Base-by-base conservation (phyloP, 2,888 invertebrate species). In the Polyommatus icarus region DNA sequence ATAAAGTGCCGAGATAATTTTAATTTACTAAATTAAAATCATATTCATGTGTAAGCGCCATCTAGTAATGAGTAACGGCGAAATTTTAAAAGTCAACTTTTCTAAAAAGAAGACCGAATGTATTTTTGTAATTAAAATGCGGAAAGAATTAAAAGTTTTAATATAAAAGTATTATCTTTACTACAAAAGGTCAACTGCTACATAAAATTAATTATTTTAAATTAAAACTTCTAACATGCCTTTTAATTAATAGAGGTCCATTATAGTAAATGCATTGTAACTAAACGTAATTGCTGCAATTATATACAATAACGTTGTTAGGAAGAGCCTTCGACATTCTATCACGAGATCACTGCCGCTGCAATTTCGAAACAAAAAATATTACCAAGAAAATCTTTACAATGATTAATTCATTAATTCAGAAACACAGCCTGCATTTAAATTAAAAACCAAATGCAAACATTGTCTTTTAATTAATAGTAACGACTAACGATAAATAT, bases 251-350 rank as follows among this genome's bases (percentile, higher is more conserved):
- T 46, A 59, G 57, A 36, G 36, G 20, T 61, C 57, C 36, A 57
- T 59, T 61, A 61, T 46, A 67, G 36, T 61, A 67, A 76, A 76
- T 76, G 46, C 24, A 67, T 24, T n/a, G 46, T 76, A 61, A 76
- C 67, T 67, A 24, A 46, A 67, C 40, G 75, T 72, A 73, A 61
- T 78, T 76, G 54, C 71, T 75, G 76, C 59, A 78, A 79, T 81
- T 82, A 81, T 80, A 79, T 76, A 79, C 79, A 80, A 80, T 81
- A 80, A 76, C 81, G 71, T 78, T 80, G 79, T 80, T 82, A 90
- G 91, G 91, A 91, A 91, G 91, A 91, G 87, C 91, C 91, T 91
- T 91, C 90, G 87, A 84, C 85, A 85, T 85, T 86, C 82, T 86
- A 86, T 86, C 87, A 86, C 85, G 87, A 88, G 86, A 87, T 87